Evolutionary conservation across 2,113 vertebrate genomes (phyloP).

Genomic region (Antidorcas marsupialis): DNA sequence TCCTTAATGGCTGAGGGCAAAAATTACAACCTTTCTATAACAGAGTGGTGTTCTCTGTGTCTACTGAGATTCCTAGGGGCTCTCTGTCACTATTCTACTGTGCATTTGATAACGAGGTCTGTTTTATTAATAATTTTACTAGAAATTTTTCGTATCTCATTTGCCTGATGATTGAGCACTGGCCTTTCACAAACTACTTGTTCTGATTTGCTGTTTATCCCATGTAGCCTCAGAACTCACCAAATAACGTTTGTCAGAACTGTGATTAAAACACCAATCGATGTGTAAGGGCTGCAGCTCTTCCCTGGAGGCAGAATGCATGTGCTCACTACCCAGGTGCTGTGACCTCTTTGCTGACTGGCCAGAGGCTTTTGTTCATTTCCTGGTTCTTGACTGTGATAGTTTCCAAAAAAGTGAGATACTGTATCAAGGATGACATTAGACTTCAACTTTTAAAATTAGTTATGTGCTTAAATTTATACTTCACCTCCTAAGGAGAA

Average conservation of each 20-base stretch:
- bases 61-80: not conserved
- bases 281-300: not conserved
- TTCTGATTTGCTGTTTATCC: not conserved
- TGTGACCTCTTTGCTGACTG: not conserved
- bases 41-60: not conserved
- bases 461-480: not conserved
- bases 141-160: not conserved
- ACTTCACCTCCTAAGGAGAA: not conserved
- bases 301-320: not conserved
- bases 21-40: not conserved
- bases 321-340: not conserved
- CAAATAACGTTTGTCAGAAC: not conserved
- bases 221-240: not conserved
- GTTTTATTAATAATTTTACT: not conserved
- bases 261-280: not conserved
- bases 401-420: not conserved
- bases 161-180: not conserved
- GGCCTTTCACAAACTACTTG: not conserved
- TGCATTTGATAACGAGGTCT: not conserved
- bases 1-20: not conserved
- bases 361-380: not conserved
- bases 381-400: not conserved
- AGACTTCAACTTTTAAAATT: not conserved
- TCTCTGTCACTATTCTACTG: not conserved
- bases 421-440: not conserved